Conservation (phyloP, 53 echinoderm and acorn worm genomes). For the Temnopleurus reevesii region DNA sequence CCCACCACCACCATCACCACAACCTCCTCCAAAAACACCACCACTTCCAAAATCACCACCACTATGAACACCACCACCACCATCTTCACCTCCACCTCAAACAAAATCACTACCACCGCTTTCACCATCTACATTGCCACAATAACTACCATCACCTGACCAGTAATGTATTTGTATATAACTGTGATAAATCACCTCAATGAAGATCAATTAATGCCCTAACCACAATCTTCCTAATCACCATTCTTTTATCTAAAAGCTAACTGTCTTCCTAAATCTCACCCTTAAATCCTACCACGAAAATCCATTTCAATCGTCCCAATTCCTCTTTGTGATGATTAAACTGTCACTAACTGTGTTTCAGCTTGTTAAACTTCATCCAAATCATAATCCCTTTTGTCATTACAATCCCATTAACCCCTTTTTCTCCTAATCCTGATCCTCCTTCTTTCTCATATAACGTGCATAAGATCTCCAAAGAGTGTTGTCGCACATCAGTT, state of each 20-base stretch:
- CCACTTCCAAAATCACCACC: not conserved
- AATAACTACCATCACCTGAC: not conserved
- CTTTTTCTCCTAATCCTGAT: no score
- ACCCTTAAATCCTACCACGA: no score
- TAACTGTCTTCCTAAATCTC: not conserved
- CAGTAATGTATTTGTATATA: not conserved
- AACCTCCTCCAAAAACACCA: not conserved
- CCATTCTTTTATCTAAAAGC: not conserved
- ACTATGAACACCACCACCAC: not conserved
- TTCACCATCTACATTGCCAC: not conserved
- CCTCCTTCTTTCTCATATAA: no score
- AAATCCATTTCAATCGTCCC: no score
- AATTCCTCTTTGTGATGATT: no score
- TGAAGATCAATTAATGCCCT: not conserved
- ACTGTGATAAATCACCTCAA: not conserved
- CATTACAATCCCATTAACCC: no score
- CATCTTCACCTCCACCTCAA: not conserved
- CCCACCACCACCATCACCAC: not conserved
- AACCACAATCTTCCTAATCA: not conserved
- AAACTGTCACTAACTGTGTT: no score
- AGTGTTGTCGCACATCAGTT: no score
- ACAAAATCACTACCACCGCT: not conserved
- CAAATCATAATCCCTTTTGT: no score
- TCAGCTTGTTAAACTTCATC: no score
- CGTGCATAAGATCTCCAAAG: no score